A percentile compares a stretch with the other conserved stretches of the same genome.
These are phyloP conservation scores for Morone saxatilis DNA, from an alignment of 2,113 vertebrate genomes.

Conservation along the genomic window DNA sequence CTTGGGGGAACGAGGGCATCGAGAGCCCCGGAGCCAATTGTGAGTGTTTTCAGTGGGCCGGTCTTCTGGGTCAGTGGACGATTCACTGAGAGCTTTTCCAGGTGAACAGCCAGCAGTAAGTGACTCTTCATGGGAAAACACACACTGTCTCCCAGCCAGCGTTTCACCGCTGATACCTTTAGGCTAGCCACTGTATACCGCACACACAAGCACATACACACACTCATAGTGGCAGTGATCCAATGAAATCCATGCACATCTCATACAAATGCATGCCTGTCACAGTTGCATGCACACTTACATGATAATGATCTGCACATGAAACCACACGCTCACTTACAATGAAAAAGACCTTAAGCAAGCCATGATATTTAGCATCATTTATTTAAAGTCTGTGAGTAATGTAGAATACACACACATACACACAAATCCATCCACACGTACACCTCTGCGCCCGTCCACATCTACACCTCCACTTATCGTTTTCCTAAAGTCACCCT, in stretches of 20 bases:
- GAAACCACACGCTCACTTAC: slow-evolving; percentile 42
- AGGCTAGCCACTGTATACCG: slow-evolving; percentile 52
- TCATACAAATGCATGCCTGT: slow-evolving; percentile 55
- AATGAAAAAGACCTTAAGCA: slow-evolving; percentile 50
- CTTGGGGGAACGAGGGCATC: slow-evolving; percentile 62
- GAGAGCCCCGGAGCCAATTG: slow-evolving; percentile 69
- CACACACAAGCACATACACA: slow-evolving; percentile 25
- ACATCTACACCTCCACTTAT: slow-evolving; percentile 41
- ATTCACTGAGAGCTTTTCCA: slow-evolving; percentile 78
- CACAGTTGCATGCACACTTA: slow-evolving; percentile 54
- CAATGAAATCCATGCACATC: slow-evolving; percentile 66
- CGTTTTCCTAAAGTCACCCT: slow-evolving; percentile 20
- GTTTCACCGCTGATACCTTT: slow-evolving; percentile 50
- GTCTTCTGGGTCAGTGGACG: slow-evolving; percentile 80
- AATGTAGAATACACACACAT: slow-evolving; percentile 13
- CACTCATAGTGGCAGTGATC: slow-evolving; percentile 16
- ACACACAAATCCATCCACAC: slow-evolving; percentile 26
- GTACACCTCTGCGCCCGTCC: slow-evolving; percentile 32
- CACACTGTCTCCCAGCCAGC: slow-evolving; percentile 48
- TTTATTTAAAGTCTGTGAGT: slow-evolving; percentile 35
- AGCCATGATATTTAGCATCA: slow-evolving; percentile 39
- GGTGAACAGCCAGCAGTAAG: slow-evolving; percentile 80
- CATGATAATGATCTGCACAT: slow-evolving; percentile 66
- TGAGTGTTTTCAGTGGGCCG: slow-evolving; percentile 70
- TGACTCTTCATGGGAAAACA: slow-evolving; percentile 78